Conservation (phyloP, 2,113 vertebrate genomes). For the Gymnobelideus leadbeateri region DNA sequence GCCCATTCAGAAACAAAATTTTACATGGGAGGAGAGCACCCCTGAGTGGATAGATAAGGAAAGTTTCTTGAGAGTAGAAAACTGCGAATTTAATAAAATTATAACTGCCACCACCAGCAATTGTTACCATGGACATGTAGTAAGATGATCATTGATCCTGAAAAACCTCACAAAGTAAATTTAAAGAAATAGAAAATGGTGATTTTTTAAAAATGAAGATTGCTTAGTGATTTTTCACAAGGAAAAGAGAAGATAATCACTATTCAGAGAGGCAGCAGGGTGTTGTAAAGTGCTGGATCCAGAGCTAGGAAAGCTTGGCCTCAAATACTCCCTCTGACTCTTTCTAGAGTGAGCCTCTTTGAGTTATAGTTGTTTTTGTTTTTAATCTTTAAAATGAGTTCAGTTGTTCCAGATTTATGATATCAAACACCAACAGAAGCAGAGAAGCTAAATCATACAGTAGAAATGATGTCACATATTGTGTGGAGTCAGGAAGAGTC, state of each 20-base stretch:
- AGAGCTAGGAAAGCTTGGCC: not conserved
- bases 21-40: constrained; percentile 64
- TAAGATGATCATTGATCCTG: not conserved
- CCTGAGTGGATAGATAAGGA: constrained; percentile 61
- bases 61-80: constrained; percentile 69
- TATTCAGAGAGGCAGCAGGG: not conserved
- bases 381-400: not conserved
- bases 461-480: not conserved
- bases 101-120: constrained; percentile 68
- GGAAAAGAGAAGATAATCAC: not conserved
- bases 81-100: constrained; percentile 70
- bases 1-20: constrained; percentile 70
- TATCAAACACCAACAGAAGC: not conserved
- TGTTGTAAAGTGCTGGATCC: not conserved
- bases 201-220: not conserved
- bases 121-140: constrained; percentile 54
- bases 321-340: not conserved
- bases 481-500: not conserved
- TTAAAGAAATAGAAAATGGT: not conserved
- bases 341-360: not conserved
- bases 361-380: not conserved
- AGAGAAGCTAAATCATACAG: not conserved
- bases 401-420: not conserved
- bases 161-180: not conserved
- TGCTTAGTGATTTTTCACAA: not conserved